Evolutionary conservation across 1,140 invertebrate species (phyloP).

Genomic region (Brachionus paranguensis): DNA sequence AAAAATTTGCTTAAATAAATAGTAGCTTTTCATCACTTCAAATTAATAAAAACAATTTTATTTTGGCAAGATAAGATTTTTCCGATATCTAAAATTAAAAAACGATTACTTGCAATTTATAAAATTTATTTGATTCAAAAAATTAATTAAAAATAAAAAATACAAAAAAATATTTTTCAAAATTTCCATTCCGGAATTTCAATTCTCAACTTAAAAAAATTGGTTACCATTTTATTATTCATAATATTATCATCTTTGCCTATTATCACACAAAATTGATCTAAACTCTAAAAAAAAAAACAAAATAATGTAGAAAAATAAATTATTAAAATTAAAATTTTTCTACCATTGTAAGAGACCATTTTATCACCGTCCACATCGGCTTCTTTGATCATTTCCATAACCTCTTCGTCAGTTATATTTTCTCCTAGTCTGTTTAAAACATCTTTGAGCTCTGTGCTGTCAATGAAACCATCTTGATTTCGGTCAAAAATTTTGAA

Average conservation of each 20-base stretch:
- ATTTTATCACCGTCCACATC: slow-evolving; percentile 9
- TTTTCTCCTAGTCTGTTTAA: slow-evolving; percentile 4
- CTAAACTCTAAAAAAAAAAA: neutral
- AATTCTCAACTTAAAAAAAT: neutral
- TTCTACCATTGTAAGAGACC: slow-evolving; percentile 24
- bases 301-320: neutral
- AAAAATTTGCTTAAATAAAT: too few species aligned
- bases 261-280: slow-evolving; percentile 21
- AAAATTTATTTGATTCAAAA: too few species aligned
- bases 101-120: too few species aligned
- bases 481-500: slow-evolving; percentile 40
- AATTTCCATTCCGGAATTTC: neutral
- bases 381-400: slow-evolving; percentile 39
- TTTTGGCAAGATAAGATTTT: too few species aligned
- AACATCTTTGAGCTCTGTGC: slow-evolving; percentile 16
- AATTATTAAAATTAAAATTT: neutral
- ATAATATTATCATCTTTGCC: neutral
- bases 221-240: neutral
- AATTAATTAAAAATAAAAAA: too few species aligned
- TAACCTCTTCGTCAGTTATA: slow-evolving; percentile 31
- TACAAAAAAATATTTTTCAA: too few species aligned
- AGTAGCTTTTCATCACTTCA: too few species aligned
- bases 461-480: slow-evolving; percentile 40
- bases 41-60: too few species aligned
- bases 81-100: too few species aligned